A percentile compares a stretch with the other conserved stretches of the same genome.
Evolutionary conservation across 2,113 vertebrate species (phyloP).

Genomic region (Notarius lentiginosus): DNA sequence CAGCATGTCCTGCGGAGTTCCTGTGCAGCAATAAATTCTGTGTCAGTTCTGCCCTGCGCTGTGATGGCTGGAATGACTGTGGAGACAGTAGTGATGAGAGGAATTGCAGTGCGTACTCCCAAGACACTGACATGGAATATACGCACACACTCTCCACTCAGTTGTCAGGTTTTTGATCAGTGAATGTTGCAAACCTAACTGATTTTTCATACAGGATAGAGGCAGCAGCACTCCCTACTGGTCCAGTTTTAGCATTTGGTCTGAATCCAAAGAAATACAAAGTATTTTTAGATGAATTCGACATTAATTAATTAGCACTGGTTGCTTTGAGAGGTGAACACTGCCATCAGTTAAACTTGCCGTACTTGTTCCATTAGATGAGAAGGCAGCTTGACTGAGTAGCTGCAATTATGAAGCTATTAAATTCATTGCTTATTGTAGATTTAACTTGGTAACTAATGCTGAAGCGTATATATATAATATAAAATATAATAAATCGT

Average conservation of each 20-base stretch:
- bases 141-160: not conserved
- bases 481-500: no score
- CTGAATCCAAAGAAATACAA: not conserved
- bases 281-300: not conserved
- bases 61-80: conserved; percentile 93
- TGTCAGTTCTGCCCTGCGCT: conserved; percentile 68
- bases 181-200: not conserved
- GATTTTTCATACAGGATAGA: not conserved
- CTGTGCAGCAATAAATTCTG: conserved; percentile 80
- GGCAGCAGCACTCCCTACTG: not conserved
- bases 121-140: not conserved
- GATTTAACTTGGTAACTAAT: no score
- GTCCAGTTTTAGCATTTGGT: not conserved
- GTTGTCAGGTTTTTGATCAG: not conserved
- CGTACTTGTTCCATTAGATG: not conserved
- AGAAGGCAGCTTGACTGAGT: not conserved
- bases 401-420: not conserved
- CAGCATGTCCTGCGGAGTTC: conserved; percentile 86
- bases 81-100: conserved; percentile 84
- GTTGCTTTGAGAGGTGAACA: not conserved
- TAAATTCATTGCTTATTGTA: not conserved
- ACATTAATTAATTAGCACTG: no score
- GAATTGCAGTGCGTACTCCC: conserved; percentile 77
- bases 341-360: not conserved
- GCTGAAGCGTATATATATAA: no score